Conservation (phyloP, 2,888 invertebrate genomes). For the Leptopilina syphax region DNA sequence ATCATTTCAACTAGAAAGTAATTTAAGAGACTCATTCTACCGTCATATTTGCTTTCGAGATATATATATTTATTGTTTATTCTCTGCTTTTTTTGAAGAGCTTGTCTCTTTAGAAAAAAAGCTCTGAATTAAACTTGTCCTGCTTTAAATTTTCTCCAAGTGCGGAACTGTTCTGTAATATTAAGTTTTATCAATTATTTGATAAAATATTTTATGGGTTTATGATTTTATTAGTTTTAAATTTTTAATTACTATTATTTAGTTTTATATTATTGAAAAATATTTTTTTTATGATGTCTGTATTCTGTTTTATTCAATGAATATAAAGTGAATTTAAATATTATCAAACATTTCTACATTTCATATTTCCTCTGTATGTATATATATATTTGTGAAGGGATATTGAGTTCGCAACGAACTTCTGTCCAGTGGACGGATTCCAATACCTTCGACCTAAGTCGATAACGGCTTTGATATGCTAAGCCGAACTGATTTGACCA, state of each 20-base stretch:
- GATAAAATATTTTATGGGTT: too few species aligned
- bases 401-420: conserved; percentile 61
- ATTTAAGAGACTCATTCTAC: conserved; percentile 2
- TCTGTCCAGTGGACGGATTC: conserved; percentile 57
- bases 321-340: conserved; percentile 27
- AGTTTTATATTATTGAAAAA: too few species aligned
- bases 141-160: too few species aligned
- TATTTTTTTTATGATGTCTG: too few species aligned
- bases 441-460: conserved; percentile 57
- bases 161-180: too few species aligned
- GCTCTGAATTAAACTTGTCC: too few species aligned
- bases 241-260: too few species aligned
- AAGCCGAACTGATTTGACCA: conserved; percentile 66
- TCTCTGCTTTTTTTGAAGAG: background rate
- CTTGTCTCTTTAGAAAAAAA: background rate
- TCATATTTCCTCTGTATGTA: conserved; percentile 57
- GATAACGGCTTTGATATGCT: conserved; percentile 71
- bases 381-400: conserved; percentile 59
- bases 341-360: conserved; percentile 62
- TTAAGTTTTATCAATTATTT: too few species aligned
- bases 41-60: background rate
- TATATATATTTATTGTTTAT: too few species aligned
- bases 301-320: background rate
- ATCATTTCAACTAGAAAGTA: conserved; percentile 9
- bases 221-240: too few species aligned